phyloP scores from a whole-genome alignment of 2,888 invertebrate species.

The Danaus chrysippus region DNA sequence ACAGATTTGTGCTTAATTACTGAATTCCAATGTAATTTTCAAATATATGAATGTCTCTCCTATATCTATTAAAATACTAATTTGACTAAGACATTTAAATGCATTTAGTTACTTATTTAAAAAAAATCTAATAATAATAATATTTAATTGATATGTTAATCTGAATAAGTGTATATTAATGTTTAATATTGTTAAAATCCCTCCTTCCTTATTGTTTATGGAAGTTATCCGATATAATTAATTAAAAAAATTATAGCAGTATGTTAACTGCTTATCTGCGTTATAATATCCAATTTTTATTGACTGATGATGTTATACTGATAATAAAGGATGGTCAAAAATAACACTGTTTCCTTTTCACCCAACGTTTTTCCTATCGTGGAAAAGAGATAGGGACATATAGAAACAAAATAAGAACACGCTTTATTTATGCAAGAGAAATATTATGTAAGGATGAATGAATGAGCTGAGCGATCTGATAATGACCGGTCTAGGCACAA shows the following conservation, averaged over 20 bases:
- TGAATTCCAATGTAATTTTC: background rate
- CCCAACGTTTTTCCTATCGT: slow-evolving; percentile 55
- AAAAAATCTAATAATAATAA: slow-evolving; percentile 5
- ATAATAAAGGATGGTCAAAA: slow-evolving; percentile 66
- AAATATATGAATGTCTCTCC: no score
- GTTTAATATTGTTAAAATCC: slow-evolving; percentile 17
- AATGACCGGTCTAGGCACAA: background rate
- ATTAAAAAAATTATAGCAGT: slow-evolving; percentile 43
- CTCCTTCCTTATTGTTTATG: slow-evolving; percentile 12
- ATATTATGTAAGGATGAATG: slow-evolving; percentile 12
- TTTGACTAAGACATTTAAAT: slow-evolving; percentile 2
- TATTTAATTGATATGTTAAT: slow-evolving; percentile 18
- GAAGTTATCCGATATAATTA: slow-evolving; percentile 31
- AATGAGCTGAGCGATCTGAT: slow-evolving; percentile 12
- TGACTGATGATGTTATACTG: slow-evolving; percentile 59
- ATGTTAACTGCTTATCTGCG: slow-evolving; percentile 50
- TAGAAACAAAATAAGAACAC: slow-evolving; percentile 14
- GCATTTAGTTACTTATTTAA: background rate
- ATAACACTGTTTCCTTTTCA: slow-evolving; percentile 72
- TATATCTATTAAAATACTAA: background rate
- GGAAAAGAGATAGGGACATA: slow-evolving; percentile 16
- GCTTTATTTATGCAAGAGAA: slow-evolving; percentile 13
- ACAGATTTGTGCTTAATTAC: background rate
- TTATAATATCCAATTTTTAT: slow-evolving; percentile 33
- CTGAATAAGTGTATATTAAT: slow-evolving; percentile 18